These are phyloP conservation scores for Macrophya annulata DNA, from an alignment of 2,888 invertebrate genomes.

Conservation along the genomic window DNA sequence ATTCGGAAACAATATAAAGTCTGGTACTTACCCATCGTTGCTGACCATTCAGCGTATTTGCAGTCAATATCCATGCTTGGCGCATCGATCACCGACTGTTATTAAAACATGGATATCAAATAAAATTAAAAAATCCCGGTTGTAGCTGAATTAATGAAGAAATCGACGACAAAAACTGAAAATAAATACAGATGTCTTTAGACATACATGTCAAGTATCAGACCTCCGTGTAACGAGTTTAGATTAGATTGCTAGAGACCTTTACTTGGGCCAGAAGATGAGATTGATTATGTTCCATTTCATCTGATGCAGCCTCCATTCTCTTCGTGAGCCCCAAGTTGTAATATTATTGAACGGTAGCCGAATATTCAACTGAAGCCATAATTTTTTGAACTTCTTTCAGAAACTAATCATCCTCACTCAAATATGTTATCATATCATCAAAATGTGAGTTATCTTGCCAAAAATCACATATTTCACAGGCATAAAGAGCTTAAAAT, in stretches of 20 bases:
- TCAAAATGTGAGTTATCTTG: neutral
- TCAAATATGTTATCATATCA: neutral
- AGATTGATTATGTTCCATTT: neutral
- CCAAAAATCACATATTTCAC: conserved; percentile 1
- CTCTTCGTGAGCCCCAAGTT: neutral
- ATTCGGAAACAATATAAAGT: conserved; percentile 8
- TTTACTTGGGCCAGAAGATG: neutral
- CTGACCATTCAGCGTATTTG: conserved; percentile 32
- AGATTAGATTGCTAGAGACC: neutral
- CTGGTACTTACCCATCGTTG: conserved; percentile 40
- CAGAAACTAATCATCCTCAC: neutral
- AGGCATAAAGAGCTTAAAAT: neutral
- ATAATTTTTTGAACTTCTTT: neutral
- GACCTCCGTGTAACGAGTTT: neutral
- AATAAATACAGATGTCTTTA: neutral
- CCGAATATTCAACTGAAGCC: neutral
- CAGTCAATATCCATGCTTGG: conserved; percentile 21
- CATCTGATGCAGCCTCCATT: neutral
- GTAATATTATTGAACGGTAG: neutral
- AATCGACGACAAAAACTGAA: neutral
- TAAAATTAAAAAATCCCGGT: conserved; percentile 48
- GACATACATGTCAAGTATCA: neutral
- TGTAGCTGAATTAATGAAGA: neutral
- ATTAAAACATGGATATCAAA: conserved; percentile 54
- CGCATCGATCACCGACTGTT: conserved; percentile 15